Conservation (phyloP, 2,113 vertebrate genomes). For the Charadrius vociferus region DNA sequence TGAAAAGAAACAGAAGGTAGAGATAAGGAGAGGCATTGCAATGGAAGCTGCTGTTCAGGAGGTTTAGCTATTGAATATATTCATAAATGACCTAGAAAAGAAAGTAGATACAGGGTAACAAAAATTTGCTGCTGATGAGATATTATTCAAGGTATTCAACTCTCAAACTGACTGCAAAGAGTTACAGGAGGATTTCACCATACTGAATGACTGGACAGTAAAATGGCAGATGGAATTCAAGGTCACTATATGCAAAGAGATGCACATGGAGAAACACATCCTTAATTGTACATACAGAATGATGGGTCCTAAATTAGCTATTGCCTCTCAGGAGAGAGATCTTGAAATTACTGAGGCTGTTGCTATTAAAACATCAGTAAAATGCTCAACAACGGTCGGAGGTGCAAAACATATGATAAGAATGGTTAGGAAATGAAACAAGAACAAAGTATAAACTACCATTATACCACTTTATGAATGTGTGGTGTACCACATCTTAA, state of each 20-base stretch:
- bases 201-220: conserved; percentile 41
- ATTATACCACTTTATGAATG: not conserved
- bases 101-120: not conserved
- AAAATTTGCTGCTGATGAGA: not conserved
- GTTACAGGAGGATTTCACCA: not conserved
- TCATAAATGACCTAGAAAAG: conserved; percentile 45
- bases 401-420: not conserved
- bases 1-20: not conserved
- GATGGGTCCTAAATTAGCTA: conserved; percentile 44
- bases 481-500: not conserved
- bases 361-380: conserved; percentile 3
- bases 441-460: not conserved
- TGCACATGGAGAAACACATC: conserved; percentile 41
- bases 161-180: not conserved
- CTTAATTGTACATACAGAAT: conserved; percentile 38
- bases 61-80: not conserved
- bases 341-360: conserved; percentile 17
- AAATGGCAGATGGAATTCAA: conserved; percentile 54
- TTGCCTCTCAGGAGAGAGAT: conserved; percentile 48
- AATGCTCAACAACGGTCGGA: not conserved
- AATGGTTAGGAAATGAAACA: not conserved
- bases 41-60: not conserved
- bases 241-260: conserved; percentile 64
- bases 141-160: conserved; percentile 2
- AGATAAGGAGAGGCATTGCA: not conserved